Evolutionary conservation across 2,113 vertebrate genomes (phyloP).

Genomic region (Empidonax alnorum): DNA sequence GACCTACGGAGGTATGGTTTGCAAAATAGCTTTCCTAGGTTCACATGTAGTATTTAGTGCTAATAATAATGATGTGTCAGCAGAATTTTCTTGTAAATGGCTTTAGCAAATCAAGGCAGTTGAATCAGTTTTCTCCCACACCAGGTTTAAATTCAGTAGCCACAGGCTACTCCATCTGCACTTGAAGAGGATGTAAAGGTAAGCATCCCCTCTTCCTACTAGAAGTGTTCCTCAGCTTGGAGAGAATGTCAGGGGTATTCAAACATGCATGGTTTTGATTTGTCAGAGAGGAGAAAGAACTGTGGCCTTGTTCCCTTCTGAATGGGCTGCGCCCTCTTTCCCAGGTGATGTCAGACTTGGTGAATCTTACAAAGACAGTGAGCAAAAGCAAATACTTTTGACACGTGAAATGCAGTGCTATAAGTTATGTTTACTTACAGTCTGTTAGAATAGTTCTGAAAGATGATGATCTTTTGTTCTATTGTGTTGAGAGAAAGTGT

Average conservation of each 20-base stretch:
- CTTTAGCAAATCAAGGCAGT: not conserved
- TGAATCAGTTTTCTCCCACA: not conserved
- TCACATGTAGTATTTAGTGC: not conserved
- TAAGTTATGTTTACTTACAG: rapidly evolving
- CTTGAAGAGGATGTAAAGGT: not conserved
- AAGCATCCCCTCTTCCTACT: not conserved
- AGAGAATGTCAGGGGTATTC: not conserved
- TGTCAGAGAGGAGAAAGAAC: not conserved
- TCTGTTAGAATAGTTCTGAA: not conserved
- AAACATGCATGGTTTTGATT: not conserved
- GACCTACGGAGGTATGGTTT: conserved; percentile 87
- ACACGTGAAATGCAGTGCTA: not conserved
- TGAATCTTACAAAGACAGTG: not conserved
- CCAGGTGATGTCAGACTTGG: not conserved
- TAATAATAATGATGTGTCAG: not conserved
- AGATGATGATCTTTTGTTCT: not conserved
- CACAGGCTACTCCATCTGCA: not conserved
- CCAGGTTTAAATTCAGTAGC: conserved; percentile 18
- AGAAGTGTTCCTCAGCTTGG: not conserved
- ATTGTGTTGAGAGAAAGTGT: not conserved
- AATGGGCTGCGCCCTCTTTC: not conserved
- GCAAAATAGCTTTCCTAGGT: not conserved
- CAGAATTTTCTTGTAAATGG: not conserved
- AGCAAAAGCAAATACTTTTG: not conserved
- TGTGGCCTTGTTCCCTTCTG: not conserved